A percentile compares a stretch with the other conserved stretches of the same genome.
These are phyloP conservation scores for Pristionchus pacificus DNA, from an alignment of 1,140 invertebrate genomes.

Conservation along the genomic window DNA sequence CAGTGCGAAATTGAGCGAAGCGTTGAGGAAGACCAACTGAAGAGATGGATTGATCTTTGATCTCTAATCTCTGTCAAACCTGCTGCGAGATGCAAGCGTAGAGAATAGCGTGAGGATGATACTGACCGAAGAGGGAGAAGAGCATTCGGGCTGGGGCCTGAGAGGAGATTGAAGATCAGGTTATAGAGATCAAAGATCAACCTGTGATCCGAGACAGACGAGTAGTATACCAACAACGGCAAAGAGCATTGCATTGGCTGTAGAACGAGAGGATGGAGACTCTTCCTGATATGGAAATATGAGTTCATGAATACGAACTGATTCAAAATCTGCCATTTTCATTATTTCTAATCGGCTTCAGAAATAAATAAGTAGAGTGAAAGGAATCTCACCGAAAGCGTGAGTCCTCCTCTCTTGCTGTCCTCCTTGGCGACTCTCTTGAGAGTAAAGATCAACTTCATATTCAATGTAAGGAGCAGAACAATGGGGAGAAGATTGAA, in stretches of 20 bases:
- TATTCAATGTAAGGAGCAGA: slow-evolving; percentile 43
- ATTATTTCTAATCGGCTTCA: neutral
- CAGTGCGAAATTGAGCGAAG: slow-evolving; percentile 54
- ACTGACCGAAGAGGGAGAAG: slow-evolving; percentile 51
- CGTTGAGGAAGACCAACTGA: slow-evolving; percentile 55
- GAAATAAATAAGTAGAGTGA: neutral
- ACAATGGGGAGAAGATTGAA: slow-evolving; percentile 53
- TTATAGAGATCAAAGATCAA: no score
- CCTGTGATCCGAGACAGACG: slow-evolving; percentile 54
- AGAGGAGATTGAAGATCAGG: no score
- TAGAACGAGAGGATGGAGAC: slow-evolving; percentile 29
- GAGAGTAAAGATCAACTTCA: slow-evolving; percentile 44
- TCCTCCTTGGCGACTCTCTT: slow-evolving; percentile 50
- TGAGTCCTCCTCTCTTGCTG: slow-evolving; percentile 25
- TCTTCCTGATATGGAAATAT: slow-evolving; percentile 25
- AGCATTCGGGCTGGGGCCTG: slow-evolving; percentile 49
- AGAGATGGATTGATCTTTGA: slow-evolving; percentile 2
- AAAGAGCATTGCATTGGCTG: slow-evolving; percentile 57
- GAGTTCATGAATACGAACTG: neutral
- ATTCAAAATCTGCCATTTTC: no score
- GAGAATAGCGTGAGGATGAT: slow-evolving; percentile 46
- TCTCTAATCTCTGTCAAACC: slow-evolving; percentile 12
- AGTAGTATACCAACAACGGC: slow-evolving; percentile 53
- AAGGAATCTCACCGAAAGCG: neutral
- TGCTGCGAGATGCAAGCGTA: slow-evolving; percentile 53